Evolutionary conservation across 2,888 invertebrate species (phyloP), one percentile per base, ranked within the genome.

Genomic region (Agriopis leucophaearia): DNA sequence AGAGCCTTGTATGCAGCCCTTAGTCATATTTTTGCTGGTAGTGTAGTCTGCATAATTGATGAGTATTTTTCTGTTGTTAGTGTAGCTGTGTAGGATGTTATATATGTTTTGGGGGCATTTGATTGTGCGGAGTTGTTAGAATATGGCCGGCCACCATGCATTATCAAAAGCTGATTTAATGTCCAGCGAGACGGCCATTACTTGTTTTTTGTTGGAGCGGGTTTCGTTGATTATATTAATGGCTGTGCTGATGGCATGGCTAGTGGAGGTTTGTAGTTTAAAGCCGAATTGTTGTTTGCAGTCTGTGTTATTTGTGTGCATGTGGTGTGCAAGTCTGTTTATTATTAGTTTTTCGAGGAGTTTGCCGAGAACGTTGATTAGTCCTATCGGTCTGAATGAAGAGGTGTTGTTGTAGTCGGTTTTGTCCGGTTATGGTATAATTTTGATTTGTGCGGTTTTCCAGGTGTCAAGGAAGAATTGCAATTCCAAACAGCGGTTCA

Each of bases 1-100:
- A 0, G 78, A 78, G 0, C 79, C 80, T 59, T 80, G 79, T 0
- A 79, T 69, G 59, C 79, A 80, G 0, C 78, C 78, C 42, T 56
- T 75, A 3, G 72, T 66, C 59, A 72, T 75, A 0, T 10, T 7
- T 60, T 77, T 77, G 6, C 48, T 9, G 0, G 45, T 58, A 0
- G 8, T 38, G 0, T 48, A 5, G 7, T 66, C 75, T 0, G 73
- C 72, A 13, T 66, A 67, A 27, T 71, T 50, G 0, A 79, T 9
- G 0, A 4, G 36, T 0, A 77, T 73, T 2, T 8, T 50, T 0
- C 78, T 35, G 2, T 74, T 16, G 0, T 13, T 8, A 0, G 69
- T n/a, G 58, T 80, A 81, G 50, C 63, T 69, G 0, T 18, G n/a
- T 0, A 80, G 56, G n/a, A n/a, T n/a, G n/a, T n/a, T n/a, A n/a